phyloP scores from a whole-genome alignment of 2,888 invertebrate genomes.

The Heteromurus nitidus region DNA sequence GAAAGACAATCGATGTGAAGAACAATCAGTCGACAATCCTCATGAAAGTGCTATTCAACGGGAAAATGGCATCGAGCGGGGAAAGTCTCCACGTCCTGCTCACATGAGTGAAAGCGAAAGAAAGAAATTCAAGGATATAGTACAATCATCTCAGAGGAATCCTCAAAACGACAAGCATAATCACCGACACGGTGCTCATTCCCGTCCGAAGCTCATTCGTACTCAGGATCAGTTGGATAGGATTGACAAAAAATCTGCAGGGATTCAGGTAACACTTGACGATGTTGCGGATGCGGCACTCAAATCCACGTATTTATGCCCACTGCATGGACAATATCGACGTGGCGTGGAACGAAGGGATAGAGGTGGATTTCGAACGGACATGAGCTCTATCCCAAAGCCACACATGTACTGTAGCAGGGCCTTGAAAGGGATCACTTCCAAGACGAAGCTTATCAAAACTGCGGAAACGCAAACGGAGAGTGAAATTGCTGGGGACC shows the following conservation, averaged over 20 bases:
- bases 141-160: too few species aligned
- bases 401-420: constrained; percentile 47
- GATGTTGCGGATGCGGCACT: constrained; percentile 54
- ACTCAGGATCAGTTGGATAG: constrained; percentile 16
- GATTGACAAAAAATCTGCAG: constrained; percentile 39
- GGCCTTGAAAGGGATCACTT: constrained; percentile 41
- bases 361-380: constrained; percentile 60
- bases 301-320: constrained; percentile 67
- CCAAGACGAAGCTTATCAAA: constrained; percentile 55
- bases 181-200: not conserved
- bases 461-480: constrained; percentile 60
- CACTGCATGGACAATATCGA: constrained; percentile 60
- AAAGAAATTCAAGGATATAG: constrained; percentile 56
- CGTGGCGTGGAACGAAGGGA: constrained; percentile 50
- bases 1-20: constrained; percentile 25
- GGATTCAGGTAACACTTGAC: constrained; percentile 64
- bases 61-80: not conserved
- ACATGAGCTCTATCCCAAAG: constrained; percentile 46
- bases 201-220: constrained; percentile 34
- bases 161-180: constrained; percentile 1
- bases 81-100: not conserved
- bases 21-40: constrained; percentile 13
- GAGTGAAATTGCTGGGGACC: not conserved
- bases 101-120: constrained; percentile 45
- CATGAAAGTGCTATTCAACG: not conserved